A percentile compares a stretch with the other conserved stretches of the same genome.
These are phyloP conservation scores for Aplodontia rufa DNA, from an alignment of 2,113 vertebrate species.

Conservation along the genomic window DNA sequence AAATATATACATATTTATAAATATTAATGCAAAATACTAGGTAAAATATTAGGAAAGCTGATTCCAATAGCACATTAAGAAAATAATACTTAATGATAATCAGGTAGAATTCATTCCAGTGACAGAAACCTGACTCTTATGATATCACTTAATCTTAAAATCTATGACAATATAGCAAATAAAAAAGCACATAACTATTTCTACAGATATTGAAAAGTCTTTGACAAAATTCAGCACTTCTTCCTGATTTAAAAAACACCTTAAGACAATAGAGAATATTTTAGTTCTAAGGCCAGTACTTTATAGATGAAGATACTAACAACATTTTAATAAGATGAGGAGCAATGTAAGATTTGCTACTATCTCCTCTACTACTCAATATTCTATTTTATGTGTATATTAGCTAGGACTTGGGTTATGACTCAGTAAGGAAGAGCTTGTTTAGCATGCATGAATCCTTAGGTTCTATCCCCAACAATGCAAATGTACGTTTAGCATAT, in stretches of 20 bases:
- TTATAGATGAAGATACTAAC: neutral
- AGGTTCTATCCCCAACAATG: neutral
- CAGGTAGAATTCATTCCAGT: neutral
- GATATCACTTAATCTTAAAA: neutral
- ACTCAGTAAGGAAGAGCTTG: neutral
- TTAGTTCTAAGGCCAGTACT: neutral
- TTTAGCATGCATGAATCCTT: neutral
- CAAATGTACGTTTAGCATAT: neutral
- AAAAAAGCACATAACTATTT: neutral
- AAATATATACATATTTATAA: neutral
- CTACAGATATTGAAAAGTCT: neutral
- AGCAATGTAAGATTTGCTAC: neutral
- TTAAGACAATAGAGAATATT: neutral
- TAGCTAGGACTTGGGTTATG: neutral
- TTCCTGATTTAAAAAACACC: neutral
- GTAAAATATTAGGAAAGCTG: neutral
- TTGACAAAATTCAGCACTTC: neutral
- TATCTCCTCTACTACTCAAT: neutral
- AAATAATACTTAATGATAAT: neutral
- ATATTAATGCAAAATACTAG: neutral
- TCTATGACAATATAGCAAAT: neutral
- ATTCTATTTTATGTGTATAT: neutral
- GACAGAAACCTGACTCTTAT: neutral
- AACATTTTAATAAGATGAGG: neutral
- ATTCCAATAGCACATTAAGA: neutral